A percentile compares a stretch with the other conserved stretches of the same genome.
These are phyloP conservation scores for Diadophis punctatus DNA, from an alignment of 2,113 vertebrate species.

Conservation along the genomic window DNA sequence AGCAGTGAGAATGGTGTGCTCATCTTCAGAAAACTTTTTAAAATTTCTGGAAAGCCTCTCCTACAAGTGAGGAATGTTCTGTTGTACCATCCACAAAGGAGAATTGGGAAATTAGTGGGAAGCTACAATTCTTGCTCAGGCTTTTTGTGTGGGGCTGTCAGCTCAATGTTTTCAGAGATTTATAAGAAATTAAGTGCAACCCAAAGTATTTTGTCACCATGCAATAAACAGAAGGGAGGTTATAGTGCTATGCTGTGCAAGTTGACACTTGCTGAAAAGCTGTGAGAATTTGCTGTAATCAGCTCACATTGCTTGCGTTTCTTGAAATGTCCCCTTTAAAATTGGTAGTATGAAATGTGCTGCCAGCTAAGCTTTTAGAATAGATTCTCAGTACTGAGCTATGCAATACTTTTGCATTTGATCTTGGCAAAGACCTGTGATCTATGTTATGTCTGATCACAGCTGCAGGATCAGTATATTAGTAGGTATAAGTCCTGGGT, in stretches of 20 bases:
- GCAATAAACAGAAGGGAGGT: not conserved
- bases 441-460: not conserved
- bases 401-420: slow-evolving; percentile 23
- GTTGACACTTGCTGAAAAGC: not conserved
- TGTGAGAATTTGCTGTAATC: not conserved
- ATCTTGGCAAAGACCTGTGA: not conserved
- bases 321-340: not conserved
- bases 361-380: not conserved
- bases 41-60: not conserved
- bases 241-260: not conserved
- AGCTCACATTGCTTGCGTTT: not conserved
- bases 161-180: slow-evolving; percentile 23
- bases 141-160: slow-evolving; percentile 6
- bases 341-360: not conserved
- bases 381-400: not conserved
- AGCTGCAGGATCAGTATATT: not conserved
- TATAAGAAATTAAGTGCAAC: not conserved
- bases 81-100: not conserved
- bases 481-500: not conserved
- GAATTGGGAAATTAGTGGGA: not conserved
- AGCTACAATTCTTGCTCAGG: slow-evolving; percentile 5
- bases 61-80: slow-evolving; percentile 22
- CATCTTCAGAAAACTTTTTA: slow-evolving; percentile 34
- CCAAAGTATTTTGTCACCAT: not conserved
- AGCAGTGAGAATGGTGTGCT: slow-evolving; percentile 32